Evolutionary conservation across 1,140 invertebrate genomes (phyloP), one percentile per base, ranked within the genome.

Genomic region (Lepeophtheirus salmonis): DNA sequence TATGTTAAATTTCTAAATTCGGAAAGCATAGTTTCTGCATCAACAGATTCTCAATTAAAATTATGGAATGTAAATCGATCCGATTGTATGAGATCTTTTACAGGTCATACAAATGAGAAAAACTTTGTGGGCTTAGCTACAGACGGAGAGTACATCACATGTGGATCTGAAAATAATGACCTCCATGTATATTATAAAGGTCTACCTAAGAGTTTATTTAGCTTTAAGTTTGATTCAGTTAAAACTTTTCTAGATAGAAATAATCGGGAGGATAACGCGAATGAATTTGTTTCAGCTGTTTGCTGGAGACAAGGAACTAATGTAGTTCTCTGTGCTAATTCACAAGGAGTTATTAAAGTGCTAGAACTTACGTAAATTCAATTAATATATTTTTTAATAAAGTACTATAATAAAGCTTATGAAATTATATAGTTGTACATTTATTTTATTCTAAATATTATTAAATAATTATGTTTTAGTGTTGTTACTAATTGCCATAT

Each of bases 61-160:
- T 77, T 97, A 69, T 96, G 91, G 91, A 84, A 84, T 68, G 80
- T 94, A 0, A 81, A 83, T 64, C 78, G 78, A 65, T 79, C 83
- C 4, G 77, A 85, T 62, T 91, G 85, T 72, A 70, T 89, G 30
- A 76, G 87, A 50, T 88, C 89, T 1, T 90, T 94, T 72, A 80
- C 83, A n/a, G 89, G 88, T 1, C 90, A 97, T 73, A 78, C 84
- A 1, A 97, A 97, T 72, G 91, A 96, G 70, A 96, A 95, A 70
- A 95, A 95, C 71, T 97, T 96, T 75, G 89, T 97, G 10, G 91
- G 91, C 0, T 71, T 97, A n/a, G 88, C 89, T 0, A 92, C 89
- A 0, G 87, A 95, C 73, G 89, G 89, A 1, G 84, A 90, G 69
- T 95, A 91, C 70, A 80, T 97, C 18, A 88, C 88, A 2, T 95